Conservation (phyloP, 2,113 vertebrate genomes). For the Diadophis punctatus region DNA sequence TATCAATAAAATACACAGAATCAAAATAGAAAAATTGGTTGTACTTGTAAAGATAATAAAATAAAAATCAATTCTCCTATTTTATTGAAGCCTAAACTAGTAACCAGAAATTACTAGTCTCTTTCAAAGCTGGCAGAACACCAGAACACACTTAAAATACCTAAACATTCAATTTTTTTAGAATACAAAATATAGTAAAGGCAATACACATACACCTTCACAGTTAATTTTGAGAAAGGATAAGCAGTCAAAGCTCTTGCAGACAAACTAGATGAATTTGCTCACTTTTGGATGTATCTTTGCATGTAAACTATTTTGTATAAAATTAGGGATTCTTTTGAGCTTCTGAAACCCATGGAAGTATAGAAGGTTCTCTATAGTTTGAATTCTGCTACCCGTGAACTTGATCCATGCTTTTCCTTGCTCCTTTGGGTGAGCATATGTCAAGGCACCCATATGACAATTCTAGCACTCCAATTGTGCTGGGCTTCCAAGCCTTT, state of each 20-base stretch:
- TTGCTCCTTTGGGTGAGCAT: neutral
- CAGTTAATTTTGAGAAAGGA: neutral
- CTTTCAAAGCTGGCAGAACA: too few relatives aligned
- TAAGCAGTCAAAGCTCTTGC: neutral
- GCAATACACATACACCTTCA: neutral
- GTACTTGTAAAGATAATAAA: neutral
- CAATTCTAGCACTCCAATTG: too few relatives aligned
- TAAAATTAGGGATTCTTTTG: neutral
- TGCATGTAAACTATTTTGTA: neutral
- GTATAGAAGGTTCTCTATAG: neutral
- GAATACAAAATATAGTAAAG: neutral
- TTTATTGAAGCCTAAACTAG: neutral
- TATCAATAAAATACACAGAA: neutral
- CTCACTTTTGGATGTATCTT: neutral
- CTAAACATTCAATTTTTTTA: neutral
- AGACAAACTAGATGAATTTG: neutral
- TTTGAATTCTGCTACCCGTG: neutral
- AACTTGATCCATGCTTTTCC: neutral
- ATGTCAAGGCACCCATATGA: too few relatives aligned
- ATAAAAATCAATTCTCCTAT: neutral
- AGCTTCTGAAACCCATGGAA: neutral
- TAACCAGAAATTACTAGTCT: neutral
- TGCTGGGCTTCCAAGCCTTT: too few relatives aligned
- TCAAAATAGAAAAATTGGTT: neutral
- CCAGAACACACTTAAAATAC: neutral